A percentile compares a stretch with the other conserved stretches of the same genome.
phyloP scores from a whole-genome alignment of 2,888 invertebrate genomes.

The Laothoe populi region DNA sequence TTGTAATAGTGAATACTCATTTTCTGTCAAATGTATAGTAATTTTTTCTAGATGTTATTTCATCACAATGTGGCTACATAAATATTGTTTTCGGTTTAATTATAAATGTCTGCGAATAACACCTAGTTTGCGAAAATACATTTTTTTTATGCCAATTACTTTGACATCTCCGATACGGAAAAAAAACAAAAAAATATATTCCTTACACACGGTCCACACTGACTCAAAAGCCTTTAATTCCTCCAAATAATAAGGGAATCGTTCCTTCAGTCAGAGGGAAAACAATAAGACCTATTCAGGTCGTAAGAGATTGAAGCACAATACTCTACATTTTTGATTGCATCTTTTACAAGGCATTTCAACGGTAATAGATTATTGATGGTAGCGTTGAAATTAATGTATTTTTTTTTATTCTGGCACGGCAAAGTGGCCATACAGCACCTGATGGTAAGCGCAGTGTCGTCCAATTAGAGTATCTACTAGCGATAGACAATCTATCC shows the following conservation, averaged over 20 bases:
- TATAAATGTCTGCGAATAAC: too few relatives aligned
- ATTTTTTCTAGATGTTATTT: too few relatives aligned
- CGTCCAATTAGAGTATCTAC: too few relatives aligned
- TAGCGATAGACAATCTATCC: too few relatives aligned
- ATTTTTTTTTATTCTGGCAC: conserved; percentile 8
- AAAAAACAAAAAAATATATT: background rate
- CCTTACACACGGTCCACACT: background rate
- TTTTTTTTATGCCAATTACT: background rate
- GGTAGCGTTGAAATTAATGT: background rate
- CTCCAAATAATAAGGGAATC: background rate
- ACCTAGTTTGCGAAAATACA: background rate
- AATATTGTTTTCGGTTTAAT: background rate
- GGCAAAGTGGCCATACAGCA: background rate
- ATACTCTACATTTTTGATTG: conserved; percentile 12
- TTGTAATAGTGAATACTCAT: too few relatives aligned
- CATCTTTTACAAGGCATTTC: conserved; percentile 5
- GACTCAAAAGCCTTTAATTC: background rate
- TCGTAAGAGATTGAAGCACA: conserved; percentile 11
- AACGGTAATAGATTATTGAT: conserved; percentile 7
- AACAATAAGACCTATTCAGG: conserved; percentile 13
- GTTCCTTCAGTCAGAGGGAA: background rate
- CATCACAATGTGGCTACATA: too few relatives aligned
- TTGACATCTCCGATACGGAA: background rate
- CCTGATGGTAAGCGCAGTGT: too few relatives aligned
- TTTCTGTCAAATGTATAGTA: too few relatives aligned